These are phyloP conservation scores for Ia io DNA, from an alignment of 2,113 vertebrate species.

Conservation along the genomic window DNA sequence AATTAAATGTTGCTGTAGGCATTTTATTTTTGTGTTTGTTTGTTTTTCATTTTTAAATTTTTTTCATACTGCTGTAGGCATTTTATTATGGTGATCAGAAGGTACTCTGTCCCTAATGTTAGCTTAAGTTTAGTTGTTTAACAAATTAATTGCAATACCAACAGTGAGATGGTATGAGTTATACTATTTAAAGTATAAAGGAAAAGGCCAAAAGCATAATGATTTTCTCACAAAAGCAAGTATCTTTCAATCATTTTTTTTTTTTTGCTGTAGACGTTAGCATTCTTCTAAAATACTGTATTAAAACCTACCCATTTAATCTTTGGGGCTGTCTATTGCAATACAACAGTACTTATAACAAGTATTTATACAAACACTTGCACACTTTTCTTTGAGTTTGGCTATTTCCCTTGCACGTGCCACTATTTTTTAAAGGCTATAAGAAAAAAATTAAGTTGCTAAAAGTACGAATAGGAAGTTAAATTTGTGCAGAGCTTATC, in stretches of 20 bases:
- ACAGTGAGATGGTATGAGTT: conserved; percentile 20
- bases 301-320: not conserved
- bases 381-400: not conserved
- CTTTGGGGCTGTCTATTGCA: not conserved
- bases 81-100: conserved; percentile 47
- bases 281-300: conserved; percentile 21
- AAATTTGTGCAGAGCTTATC: conserved; percentile 22
- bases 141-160: conserved; percentile 54
- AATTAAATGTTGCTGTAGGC: not conserved
- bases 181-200: conserved; percentile 19
- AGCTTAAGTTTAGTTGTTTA: conserved; percentile 21
- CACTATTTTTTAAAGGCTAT: not conserved
- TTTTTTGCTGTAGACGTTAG: not conserved
- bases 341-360: not conserved
- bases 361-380: conserved; percentile 19
- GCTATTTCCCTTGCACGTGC: not conserved
- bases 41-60: too few species aligned
- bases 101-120: not conserved
- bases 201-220: conserved; percentile 44
- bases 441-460: conserved; percentile 49
- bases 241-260: not conserved
- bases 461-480: conserved; percentile 21
- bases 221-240: not conserved
- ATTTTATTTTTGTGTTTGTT: conserved; percentile 7
- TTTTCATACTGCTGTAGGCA: not conserved